phyloP scores from a whole-genome alignment of 2,113 vertebrate species.

The Chloroceryle aenea region DNA sequence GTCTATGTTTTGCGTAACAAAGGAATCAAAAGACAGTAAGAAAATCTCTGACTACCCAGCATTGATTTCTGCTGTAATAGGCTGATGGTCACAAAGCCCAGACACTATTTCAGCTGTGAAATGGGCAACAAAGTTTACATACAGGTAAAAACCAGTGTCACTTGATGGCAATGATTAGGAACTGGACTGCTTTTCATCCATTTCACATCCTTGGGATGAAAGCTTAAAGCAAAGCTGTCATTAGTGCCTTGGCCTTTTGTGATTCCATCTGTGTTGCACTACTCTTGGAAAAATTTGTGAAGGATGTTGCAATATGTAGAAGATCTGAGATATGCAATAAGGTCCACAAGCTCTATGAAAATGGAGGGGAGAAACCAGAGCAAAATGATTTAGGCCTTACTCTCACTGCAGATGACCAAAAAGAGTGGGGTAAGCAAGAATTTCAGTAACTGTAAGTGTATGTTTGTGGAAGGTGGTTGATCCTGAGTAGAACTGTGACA shows the following conservation, averaged over 20 bases:
- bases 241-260: background rate
- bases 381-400: background rate
- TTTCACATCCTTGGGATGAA: background rate
- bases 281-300: background rate
- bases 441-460: background rate
- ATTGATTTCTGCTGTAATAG: background rate
- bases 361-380: background rate
- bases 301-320: background rate
- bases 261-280: background rate
- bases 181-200: background rate
- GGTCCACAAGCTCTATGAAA: background rate
- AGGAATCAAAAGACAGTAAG: background rate
- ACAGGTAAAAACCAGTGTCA: background rate
- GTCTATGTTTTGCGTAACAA: background rate
- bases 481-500: background rate
- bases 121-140: background rate
- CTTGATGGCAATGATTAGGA: background rate
- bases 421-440: background rate
- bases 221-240: background rate
- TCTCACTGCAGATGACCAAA: background rate
- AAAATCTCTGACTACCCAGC: background rate
- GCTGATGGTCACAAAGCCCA: background rate
- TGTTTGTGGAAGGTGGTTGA: background rate
- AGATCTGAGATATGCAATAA: background rate
- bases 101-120: background rate